These are phyloP conservation scores for Tipula vernalis DNA, from an alignment of 2,888 invertebrate species.

Conservation along the genomic window DNA sequence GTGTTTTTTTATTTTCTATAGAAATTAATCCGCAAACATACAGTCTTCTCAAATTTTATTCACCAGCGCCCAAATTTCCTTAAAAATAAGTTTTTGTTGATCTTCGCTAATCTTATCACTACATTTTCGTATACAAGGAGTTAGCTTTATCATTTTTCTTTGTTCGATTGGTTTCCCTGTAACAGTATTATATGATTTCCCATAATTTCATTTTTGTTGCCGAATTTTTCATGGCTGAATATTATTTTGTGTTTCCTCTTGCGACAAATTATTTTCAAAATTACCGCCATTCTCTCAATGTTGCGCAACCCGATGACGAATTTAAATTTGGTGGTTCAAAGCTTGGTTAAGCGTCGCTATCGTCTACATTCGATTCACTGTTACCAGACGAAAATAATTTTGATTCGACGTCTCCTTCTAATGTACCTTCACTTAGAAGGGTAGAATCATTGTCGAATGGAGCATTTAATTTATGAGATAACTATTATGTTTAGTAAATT, in stretches of 20 bases:
- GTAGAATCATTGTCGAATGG: neutral
- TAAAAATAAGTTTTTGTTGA: neutral
- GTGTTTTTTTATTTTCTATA: neutral
- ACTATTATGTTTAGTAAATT: neutral
- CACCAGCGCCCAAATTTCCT: neutral
- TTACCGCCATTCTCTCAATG: neutral
- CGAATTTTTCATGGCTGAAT: neutral
- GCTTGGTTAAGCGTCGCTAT: neutral
- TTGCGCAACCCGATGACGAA: neutral
- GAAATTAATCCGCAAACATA: neutral
- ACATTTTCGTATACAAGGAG: neutral
- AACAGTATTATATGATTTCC: neutral
- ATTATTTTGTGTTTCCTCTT: neutral
- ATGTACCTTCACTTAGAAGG: neutral
- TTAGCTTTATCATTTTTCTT: neutral
- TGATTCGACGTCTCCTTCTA: neutral
- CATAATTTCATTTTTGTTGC: neutral
- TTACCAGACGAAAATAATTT: neutral
- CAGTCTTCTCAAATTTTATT: too few relatives aligned
- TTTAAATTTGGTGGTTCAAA: neutral
- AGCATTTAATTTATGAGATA: neutral
- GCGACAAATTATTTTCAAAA: too few relatives aligned
- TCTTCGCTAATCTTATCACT: neutral
- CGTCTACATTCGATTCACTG: neutral
- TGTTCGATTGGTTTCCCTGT: neutral